Base-by-base conservation (phyloP, 2,888 invertebrate genomes). In the Nebria brevicollis region DNA sequence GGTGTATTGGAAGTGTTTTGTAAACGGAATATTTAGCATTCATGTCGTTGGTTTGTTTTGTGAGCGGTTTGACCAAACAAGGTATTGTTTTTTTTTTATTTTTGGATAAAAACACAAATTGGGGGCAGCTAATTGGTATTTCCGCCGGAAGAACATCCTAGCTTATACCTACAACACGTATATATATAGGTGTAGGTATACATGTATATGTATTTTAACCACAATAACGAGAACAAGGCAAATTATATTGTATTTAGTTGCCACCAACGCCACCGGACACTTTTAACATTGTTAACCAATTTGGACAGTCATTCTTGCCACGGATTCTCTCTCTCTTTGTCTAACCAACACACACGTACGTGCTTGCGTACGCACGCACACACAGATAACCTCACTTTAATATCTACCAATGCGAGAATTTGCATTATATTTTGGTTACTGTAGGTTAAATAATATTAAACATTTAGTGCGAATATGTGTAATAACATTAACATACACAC, bases 121-220 rank as follows among this genome's bases (percentile, higher is more conserved):
- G 85, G 84, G 84, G 85, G 83, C 85, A 84, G 84, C 85, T 85
- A 86, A 85, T 85, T 86, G 85, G 84, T 83, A 84, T 84, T 84
- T 85, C 85, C 85, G 83, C 83, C 86, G 86, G 86, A 87, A 86
- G 84, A 83, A 83, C 85, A 68, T 26, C 20, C 68, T 10, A 54
- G 54, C 68, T 68, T 20, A 86, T 86, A 86, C 86, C 34, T 34
- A 34, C 34, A 13, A 13, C 13, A 54, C 13, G 54, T 54, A 54
- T 7, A 13, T 54, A 13, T 54, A 54, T 11, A 54, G 54, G 54
- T 54, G 54, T 54, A 86, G 86, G 86, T 84, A 82, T 86, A 85
- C 86, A 20, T 20, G 20, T 20, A 20, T 86, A 83, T 25, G 77
- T 82, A 82, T 77, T 82, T 83, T 83, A 84, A 84, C 72, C 54